Evolutionary conservation across 2,888 invertebrate genomes (phyloP), one percentile per base, ranked within the genome.

Genomic region (Thymelicus lineola): DNA sequence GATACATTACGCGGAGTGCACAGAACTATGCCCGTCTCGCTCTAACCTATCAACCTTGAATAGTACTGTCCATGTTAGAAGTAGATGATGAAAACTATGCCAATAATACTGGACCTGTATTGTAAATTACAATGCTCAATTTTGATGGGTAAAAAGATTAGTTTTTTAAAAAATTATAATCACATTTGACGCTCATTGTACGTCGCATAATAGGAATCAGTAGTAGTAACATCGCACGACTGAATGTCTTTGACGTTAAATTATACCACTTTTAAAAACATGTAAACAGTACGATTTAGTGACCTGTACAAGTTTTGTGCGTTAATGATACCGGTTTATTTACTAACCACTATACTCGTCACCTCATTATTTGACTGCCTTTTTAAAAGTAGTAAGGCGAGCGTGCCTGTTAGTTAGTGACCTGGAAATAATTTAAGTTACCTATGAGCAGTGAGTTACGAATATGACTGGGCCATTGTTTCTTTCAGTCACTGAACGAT

Each of bases 1-100:
- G 78, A 79, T 79, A 80, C 76, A 79, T 77, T 81, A 80, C 81
- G 79, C 75, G 79, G 53, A 53, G 20, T 53, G 53, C 17, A 75
- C 74, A 75, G 74, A 77, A 76, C 35, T 80, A 74, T 72, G 71
- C n/a, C 77, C 71, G 72, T 83, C 84, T 77, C 80, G 66, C 73
- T 80, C 74, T 77, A 71, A 55, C 76, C 70, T 75, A 59, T 17
- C 75, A 80, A 79, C 86, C 84, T 84, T 83, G 80, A 57, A 65
- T 53, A 50, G 78, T 75, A 74, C 71, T 42, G 53, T 53, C 20
- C 20, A 53, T 9, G 12, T 50, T 9, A 50, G 17, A 50, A 50
- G 53, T 20, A 53, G 20, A 53, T 6, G 53, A 28, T 20, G 20
- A 53, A 20, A 53, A 53, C 17, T 42, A 50, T 50, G 28, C 42